phyloP scores from a whole-genome alignment of 2,113 vertebrate genomes.

The Calcarius ornatus region DNA sequence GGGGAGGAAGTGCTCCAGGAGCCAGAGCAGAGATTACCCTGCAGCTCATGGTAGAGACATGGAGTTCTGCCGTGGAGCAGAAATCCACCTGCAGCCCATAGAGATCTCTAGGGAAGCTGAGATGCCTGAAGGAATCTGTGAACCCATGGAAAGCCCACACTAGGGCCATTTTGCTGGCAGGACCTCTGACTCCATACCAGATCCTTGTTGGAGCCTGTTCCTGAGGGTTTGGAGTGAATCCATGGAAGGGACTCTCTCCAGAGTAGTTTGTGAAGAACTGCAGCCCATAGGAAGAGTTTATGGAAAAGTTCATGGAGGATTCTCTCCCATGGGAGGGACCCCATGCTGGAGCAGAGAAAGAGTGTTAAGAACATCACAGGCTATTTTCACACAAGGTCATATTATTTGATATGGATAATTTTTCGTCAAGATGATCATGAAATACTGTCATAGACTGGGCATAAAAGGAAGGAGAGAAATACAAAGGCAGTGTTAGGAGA shows the following conservation, averaged over 20 bases:
- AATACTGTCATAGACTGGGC: neutral
- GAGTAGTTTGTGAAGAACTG: neutral
- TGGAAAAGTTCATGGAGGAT: neutral
- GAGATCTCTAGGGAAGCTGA: no score
- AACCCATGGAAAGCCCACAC: neutral
- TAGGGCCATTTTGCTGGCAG: neutral
- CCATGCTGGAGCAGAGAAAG: neutral
- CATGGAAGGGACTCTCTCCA: accelerated
- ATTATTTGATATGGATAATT: neutral
- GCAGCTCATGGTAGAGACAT: neutral
- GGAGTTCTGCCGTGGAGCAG: accelerated
- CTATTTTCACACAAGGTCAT: neutral
- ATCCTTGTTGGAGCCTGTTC: neutral
- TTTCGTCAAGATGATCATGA: neutral
- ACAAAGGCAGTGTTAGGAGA: neutral
- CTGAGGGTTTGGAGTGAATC: neutral
- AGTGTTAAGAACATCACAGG: neutral
- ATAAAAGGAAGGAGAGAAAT: neutral
- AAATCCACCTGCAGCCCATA: accelerated
- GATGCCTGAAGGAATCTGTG: neutral
- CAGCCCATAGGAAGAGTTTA: neutral
- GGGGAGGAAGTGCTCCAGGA: neutral
- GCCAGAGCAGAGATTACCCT: neutral
- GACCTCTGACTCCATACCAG: neutral
- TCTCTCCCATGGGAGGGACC: neutral